Conservation (phyloP, 2,888 invertebrate genomes). For the Cephonodes hylas region DNA sequence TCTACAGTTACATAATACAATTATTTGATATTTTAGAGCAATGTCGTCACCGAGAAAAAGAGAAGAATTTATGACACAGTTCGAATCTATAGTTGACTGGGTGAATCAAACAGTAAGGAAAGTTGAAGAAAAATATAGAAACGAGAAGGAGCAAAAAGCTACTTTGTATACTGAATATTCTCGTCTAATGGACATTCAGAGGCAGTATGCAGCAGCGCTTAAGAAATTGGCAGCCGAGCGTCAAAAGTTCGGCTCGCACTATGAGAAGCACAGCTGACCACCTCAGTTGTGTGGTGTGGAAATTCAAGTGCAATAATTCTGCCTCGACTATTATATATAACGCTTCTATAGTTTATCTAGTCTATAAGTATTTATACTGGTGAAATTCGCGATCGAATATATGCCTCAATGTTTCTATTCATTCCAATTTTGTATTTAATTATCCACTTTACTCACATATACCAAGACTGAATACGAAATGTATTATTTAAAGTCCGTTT, state of each 20-base stretch:
- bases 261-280: conserved; percentile 1
- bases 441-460: conserved; percentile 25
- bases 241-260: conserved; percentile 43
- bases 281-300: background rate
- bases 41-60: conserved; percentile 89
- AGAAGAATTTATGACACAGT: conserved; percentile 94
- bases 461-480: conserved; percentile 56
- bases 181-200: conserved; percentile 67
- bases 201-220: conserved; percentile 71
- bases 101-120: conserved; percentile 92
- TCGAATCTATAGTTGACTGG: conserved; percentile 93
- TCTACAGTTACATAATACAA: background rate
- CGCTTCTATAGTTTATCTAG: conserved; percentile 2
- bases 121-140: conserved; percentile 81
- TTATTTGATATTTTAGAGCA: conserved; percentile 81
- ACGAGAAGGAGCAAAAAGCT: conserved; percentile 62
- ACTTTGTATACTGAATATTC: conserved; percentile 62
- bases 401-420: background rate
- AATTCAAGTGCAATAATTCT: conserved; percentile 4
- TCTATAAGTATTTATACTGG: background rate
- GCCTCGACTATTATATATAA: background rate
- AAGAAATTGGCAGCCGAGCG: conserved; percentile 66
- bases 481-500: background rate
- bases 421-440: conserved; percentile 14
- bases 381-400: background rate